Evolutionary conservation across 1,140 invertebrate species (phyloP).

Genomic region (Hylaeus volcanicus): DNA sequence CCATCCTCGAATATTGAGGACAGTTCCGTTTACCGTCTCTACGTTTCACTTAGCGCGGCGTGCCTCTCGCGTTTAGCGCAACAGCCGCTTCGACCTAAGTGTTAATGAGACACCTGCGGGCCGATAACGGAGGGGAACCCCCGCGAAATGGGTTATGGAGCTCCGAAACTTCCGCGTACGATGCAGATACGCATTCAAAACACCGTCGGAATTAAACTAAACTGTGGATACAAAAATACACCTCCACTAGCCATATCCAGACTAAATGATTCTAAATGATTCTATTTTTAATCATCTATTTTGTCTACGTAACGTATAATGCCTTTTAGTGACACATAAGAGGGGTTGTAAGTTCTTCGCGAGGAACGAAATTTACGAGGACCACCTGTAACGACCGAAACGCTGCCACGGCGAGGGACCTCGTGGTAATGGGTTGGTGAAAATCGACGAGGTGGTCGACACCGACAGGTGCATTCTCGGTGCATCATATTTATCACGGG

Average conservation of each 20-base stretch:
- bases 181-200: constrained; percentile 31
- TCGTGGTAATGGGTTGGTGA: not conserved
- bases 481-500: no score
- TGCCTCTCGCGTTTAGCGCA: constrained; percentile 37
- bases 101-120: constrained; percentile 60
- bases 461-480: constrained; percentile 40
- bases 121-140: constrained; percentile 46
- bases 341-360: not conserved
- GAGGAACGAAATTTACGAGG: not conserved
- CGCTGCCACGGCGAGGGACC: no score
- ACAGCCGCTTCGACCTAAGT: not conserved
- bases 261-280: no score
- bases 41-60: constrained; percentile 61
- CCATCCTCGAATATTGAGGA: constrained; percentile 36
- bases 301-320: no score
- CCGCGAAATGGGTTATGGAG: constrained; percentile 23
- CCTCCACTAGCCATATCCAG: no score
- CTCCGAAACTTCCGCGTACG: constrained; percentile 8
- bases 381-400: not conserved
- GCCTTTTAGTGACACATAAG: no score
- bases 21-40: constrained; percentile 43
- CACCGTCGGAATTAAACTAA: no score
- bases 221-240: no score
- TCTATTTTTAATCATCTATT: no score
- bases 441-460: constrained; percentile 25